Percentiles rank a stretch among this genome's conserved stretches.
phyloP scores from a whole-genome alignment of 1,140 invertebrate species.

The Orchesella cincta region DNA sequence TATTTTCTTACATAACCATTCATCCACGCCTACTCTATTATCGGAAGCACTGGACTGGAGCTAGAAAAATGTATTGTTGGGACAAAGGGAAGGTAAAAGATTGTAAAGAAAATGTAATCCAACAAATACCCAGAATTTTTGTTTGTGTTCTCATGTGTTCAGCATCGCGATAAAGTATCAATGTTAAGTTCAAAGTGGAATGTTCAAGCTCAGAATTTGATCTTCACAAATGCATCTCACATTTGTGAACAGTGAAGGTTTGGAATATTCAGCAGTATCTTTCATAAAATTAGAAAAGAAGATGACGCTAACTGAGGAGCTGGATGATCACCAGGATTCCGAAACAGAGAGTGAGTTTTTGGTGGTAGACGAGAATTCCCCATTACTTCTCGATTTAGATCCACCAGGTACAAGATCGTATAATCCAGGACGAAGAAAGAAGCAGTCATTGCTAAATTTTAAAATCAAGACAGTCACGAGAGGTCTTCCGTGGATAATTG shows the following conservation, averaged over 20 bases:
- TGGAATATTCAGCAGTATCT: background rate
- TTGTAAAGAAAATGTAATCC: no score
- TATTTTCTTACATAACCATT: no score
- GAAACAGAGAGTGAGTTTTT: background rate
- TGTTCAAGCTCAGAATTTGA: no score
- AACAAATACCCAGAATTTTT: no score
- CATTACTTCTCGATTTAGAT: background rate
- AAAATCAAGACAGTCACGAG: background rate
- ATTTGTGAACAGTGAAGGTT: background rate
- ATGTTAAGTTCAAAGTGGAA: no score
- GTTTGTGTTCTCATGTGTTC: no score
- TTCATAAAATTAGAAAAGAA: background rate
- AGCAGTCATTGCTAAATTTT: background rate
- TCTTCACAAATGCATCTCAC: background rate
- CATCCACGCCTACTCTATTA: no score
- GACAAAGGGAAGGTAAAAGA: no score
- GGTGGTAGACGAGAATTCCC: background rate
- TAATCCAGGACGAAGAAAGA: background rate
- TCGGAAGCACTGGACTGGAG: no score
- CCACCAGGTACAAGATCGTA: background rate
- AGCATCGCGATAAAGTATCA: no score
- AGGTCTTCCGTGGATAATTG: background rate
- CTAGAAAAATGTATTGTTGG: no score
- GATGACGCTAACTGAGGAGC: no score
- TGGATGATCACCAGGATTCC: background rate